Base-by-base conservation (phyloP, 2,113 vertebrate species). In the Pelmatolapia mariae region DNA sequence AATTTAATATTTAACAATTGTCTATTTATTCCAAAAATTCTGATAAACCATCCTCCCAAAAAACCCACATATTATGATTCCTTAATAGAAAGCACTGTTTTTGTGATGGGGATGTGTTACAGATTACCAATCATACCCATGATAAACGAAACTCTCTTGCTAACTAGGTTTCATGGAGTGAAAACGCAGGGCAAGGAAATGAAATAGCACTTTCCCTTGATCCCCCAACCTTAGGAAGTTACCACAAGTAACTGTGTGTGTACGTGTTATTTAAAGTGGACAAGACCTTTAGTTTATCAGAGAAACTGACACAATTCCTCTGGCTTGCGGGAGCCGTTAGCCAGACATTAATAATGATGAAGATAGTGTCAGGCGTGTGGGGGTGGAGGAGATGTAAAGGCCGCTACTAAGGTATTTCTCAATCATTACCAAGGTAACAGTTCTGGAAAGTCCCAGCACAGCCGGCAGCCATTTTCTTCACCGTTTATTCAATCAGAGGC, bases 281-380 rank as follows among this genome's bases (percentile, higher is more conserved):
- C 82, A 78, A 90, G 84, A 76, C 83, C 47, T 91, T 92, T 88
- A 71, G 84, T 94, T 92, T 89, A 90, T 95, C 91, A 90, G 81
- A 86, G 80, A 54, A 85, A 59, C 87, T 92, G 91, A 92, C 80
- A 93, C 82, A 84, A 85, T 85, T 93, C 86, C 81, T 90, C 91
- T 89, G 85, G 91, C 50, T 73, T 43, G 88, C 12, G 11, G 83
- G 38, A 85, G 88, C 87, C 19, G 87, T 94, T 93, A 93, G 93
- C 83, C 61, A 89, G 91, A 93, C 93, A 93, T 93, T 95, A 95
- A 95, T 91, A 94, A 93, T 95, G 94, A 96, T 95, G 84, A 92
- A 94, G 91, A 91, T 89, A 89, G 89, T 89, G 89, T 73, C n/a
- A 54, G 82, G 90, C 81, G 66, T 79, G 86, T 78, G 89, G 63